phyloP scores from a whole-genome alignment of 1,140 invertebrate genomes.

The Leptinotarsa undecemlineata region DNA sequence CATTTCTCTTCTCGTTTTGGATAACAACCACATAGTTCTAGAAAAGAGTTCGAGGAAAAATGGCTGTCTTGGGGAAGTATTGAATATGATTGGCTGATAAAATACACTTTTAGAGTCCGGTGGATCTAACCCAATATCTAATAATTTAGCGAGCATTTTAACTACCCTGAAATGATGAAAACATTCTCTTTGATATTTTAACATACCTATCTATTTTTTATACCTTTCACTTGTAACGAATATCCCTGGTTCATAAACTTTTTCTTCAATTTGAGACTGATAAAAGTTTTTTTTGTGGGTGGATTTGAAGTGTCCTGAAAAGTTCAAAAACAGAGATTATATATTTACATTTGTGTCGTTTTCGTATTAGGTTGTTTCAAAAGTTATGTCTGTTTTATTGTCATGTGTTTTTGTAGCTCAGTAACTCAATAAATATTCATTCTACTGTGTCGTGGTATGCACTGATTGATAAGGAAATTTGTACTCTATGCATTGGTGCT shows the following conservation, averaged over 20 bases:
- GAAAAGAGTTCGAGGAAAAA: constrained; percentile 52
- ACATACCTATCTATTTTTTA: not conserved
- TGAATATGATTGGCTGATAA: constrained; percentile 49
- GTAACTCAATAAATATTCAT: no score
- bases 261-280: constrained; percentile 49
- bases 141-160: constrained; percentile 44
- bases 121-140: constrained; percentile 45
- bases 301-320: constrained; percentile 45
- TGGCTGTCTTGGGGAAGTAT: constrained; percentile 38
- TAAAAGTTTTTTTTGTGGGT: constrained; percentile 45
- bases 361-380: no score
- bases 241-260: constrained; percentile 45
- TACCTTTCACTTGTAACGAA: constrained; percentile 47
- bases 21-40: constrained; percentile 50
- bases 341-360: no score
- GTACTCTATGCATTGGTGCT: no score
- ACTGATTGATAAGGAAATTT: no score
- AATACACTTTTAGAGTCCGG: constrained; percentile 39
- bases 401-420: no score
- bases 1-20: constrained; percentile 51
- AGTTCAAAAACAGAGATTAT: no score
- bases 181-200: not conserved
- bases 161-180: constrained; percentile 37
- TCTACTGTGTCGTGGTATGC: no score
- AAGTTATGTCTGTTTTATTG: no score